A percentile compares a stretch with the other conserved stretches of the same genome.
phyloP scores from a whole-genome alignment of 2,888 invertebrate species.

The Melanargia galathea region DNA sequence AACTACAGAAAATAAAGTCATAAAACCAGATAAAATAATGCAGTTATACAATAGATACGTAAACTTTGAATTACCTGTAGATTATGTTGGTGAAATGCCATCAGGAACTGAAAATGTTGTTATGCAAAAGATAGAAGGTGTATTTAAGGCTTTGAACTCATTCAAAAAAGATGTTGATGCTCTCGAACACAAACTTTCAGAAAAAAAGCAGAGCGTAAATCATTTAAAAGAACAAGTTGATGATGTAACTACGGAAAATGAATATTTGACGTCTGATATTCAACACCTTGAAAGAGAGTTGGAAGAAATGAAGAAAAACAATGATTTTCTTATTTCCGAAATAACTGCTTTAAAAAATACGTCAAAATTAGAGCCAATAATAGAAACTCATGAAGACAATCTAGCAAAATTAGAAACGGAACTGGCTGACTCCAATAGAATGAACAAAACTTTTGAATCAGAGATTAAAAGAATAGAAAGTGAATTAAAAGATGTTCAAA shows the following conservation, averaged over 20 bases:
- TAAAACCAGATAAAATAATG: conserved; percentile 68
- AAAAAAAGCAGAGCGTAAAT: conserved; percentile 78
- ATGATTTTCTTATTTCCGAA: conserved; percentile 86
- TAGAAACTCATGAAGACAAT: conserved; percentile 88
- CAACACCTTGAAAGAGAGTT: conserved; percentile 83
- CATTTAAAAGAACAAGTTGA: conserved; percentile 81
- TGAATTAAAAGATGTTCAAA: conserved; percentile 72
- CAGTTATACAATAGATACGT: conserved; percentile 74
- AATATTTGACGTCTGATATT: conserved; percentile 73
- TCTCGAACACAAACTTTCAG: conserved; percentile 81
- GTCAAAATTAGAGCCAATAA: conserved; percentile 87
- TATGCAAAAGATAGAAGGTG: conserved; percentile 75
- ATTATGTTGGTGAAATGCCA: conserved; percentile 74
- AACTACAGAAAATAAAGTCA: conserved; percentile 52
- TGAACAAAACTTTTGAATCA: conserved; percentile 83
- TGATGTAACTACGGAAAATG: conserved; percentile 76
- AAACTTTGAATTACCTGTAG: conserved; percentile 74
- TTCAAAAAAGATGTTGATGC: conserved; percentile 83
- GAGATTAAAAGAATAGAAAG: conserved; percentile 82
- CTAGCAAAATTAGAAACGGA: conserved; percentile 84
- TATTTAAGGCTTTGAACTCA: conserved; percentile 80
- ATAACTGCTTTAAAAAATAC: conserved; percentile 84
- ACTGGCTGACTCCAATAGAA: conserved; percentile 82
- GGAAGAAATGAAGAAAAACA: conserved; percentile 86
- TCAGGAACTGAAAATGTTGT: conserved; percentile 64